Evolutionary conservation across 2,797 vertebrate species (phyloP), one percentile per base, ranked within the genome.

Genomic region (Oreonectes daqikongensis): DNA sequence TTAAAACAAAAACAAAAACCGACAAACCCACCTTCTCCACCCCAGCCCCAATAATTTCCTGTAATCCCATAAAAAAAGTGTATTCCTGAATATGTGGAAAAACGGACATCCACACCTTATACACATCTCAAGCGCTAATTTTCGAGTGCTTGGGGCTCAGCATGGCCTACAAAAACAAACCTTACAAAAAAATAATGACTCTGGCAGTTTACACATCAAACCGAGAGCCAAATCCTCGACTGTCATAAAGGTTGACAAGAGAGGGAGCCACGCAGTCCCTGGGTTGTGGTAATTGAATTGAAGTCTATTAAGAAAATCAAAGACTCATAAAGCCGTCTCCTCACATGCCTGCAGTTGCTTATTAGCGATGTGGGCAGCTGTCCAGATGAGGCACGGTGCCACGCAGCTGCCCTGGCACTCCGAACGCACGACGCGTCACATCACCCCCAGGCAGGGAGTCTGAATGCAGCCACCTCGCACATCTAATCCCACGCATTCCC

Each of bases 321-420:
- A 85, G 80, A 76, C 46, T 84, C 84, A 86, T 87, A 85, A 82
- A 85, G 81, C 79, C 77, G 80, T 83, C 86, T 88, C 79, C 73
- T 84, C 69, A 88, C 77, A 77, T 79, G 84, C 82, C 86, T 87
- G 85, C 81, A 85, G 83, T 82, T 79, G 76, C 86, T 88, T 85
- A 89, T 89, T 86, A 88, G 80, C 50, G 24, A 63, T 50, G 80
- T 81, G 86, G 89, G 89, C 89, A 82, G 69, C 46, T 79, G 83
- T 90, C 90, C 89, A 90, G 87, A 79, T 69, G 74, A 64, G 87
- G 90, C 89, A 86, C 78, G 68, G 83, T 85, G 88, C 89, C 90
- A 90, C 85, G 86, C 88, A 92, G 90, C 89, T 91, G 89, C 86
- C 83, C 84, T 86, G 86, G 85, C 87, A 83, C 86, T n/a, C 12